phyloP scores from a whole-genome alignment of 1,140 invertebrate genomes.

The Trachelipus rathkii region DNA sequence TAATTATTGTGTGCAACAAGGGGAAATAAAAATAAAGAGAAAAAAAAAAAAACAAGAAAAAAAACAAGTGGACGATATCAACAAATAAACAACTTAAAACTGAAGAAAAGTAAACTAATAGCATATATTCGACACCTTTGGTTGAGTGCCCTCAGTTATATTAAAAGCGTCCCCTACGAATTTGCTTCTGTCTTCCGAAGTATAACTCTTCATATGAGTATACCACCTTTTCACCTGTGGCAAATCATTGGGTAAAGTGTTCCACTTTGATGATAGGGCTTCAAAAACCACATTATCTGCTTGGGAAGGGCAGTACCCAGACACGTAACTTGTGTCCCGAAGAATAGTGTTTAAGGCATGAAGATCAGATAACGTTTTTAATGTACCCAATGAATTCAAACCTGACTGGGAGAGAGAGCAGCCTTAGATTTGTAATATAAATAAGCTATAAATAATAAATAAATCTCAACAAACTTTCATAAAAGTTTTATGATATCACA shows the following conservation, averaged over 20 bases:
- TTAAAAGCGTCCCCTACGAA: not conserved
- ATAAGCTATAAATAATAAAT: not conserved
- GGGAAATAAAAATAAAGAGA: too few species aligned
- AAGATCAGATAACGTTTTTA: not conserved
- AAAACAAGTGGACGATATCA: too few species aligned
- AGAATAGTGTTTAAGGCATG: not conserved
- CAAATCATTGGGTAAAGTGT: not conserved
- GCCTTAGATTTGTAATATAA: too few species aligned
- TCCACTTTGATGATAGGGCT: not conserved
- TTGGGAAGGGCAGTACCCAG: constrained; percentile 11
- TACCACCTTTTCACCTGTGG: constrained; percentile 1
- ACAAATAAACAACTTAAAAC: too few species aligned
- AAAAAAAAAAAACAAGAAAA: too few species aligned
- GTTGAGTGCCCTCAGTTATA: too few species aligned
- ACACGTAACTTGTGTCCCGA: not conserved
- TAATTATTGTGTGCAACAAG: too few species aligned
- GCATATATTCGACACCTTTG: too few species aligned
- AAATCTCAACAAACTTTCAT: not conserved
- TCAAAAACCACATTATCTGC: not conserved
- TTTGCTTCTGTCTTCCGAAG: not conserved
- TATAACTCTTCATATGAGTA: not conserved
- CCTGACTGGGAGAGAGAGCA: not conserved
- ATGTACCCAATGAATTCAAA: not conserved
- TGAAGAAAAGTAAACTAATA: too few species aligned
- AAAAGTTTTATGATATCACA: not conserved